A percentile compares a stretch with the other conserved stretches of the same genome.
Conservation (phyloP, 1,140 invertebrate genomes). For the Eciton burchellii region DNA sequence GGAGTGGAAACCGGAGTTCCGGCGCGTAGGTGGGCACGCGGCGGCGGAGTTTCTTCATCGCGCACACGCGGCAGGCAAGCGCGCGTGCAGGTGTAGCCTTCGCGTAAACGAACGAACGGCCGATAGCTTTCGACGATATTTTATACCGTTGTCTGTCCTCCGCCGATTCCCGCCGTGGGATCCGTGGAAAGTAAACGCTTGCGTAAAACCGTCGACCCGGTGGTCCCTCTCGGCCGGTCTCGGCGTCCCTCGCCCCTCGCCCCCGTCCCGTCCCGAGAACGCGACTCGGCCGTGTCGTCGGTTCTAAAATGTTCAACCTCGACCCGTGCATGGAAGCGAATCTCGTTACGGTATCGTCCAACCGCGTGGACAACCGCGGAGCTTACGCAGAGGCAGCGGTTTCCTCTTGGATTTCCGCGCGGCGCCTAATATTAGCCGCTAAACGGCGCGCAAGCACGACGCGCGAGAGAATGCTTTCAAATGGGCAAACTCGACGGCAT, state of each 20-base stretch:
- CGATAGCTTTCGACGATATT: conserved; percentile 74
- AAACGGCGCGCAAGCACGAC: background rate
- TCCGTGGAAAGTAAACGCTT: conserved; percentile 68
- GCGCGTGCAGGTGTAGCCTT: conserved; percentile 73
- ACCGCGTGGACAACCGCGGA: background rate
- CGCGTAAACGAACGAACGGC: conserved; percentile 67
- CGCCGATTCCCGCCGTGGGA: conserved; percentile 50
- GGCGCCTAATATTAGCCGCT: too few species aligned
- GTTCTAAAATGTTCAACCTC: conserved; percentile 60
- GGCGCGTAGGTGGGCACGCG: conserved; percentile 77
- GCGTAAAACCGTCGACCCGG: conserved; percentile 55
- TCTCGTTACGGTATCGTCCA: conserved; percentile 27
- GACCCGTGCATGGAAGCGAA: conserved; percentile 17
- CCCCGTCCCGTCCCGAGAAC: conserved; percentile 36
- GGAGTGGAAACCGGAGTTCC: conserved; percentile 60
- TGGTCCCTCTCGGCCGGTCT: conserved; percentile 26
- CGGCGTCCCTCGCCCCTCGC: conserved; percentile 25
- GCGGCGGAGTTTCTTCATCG: conserved; percentile 72
- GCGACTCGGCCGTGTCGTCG: conserved; percentile 32
- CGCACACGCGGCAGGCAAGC: conserved; percentile 40
- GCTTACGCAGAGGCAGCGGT: conserved; percentile 5
- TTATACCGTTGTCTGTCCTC: conserved; percentile 70
- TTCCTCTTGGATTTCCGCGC: conserved; percentile 8
- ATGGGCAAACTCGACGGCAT: too few species aligned
- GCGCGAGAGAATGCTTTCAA: background rate